Evolutionary conservation across 2,888 invertebrate species (phyloP).

Genomic region (Meandrusa payeni): DNA sequence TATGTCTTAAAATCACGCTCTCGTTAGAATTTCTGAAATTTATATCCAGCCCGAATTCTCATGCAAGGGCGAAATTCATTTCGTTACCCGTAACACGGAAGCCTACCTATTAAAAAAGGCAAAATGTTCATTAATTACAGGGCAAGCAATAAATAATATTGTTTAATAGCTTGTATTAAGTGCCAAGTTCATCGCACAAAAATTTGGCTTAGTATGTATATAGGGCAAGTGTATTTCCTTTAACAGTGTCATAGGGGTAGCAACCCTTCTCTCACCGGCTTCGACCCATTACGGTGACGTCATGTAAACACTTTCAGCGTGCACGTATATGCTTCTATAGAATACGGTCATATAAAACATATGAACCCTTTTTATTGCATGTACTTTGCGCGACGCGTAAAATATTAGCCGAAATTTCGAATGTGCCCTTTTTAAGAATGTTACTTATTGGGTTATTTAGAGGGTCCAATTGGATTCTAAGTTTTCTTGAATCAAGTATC

Average conservation of each 20-base stretch:
- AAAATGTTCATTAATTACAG: conserved; percentile 14
- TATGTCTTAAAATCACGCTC: conserved; percentile 19
- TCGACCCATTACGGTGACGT: conserved; percentile 49
- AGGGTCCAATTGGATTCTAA: conserved; percentile 1
- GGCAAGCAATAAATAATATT: conserved; percentile 7
- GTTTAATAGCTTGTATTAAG: conserved; percentile 8
- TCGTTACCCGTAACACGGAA: conserved; percentile 6
- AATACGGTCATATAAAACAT: conserved; percentile 11
- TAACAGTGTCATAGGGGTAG: conserved; percentile 26
- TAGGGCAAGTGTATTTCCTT: conserved; percentile 11
- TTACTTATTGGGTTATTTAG: neutral
- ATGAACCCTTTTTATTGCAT: conserved; percentile 24
- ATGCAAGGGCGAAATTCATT: conserved; percentile 1
- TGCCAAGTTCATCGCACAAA: conserved; percentile 5
- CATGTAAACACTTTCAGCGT: conserved; percentile 59
- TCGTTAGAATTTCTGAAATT: conserved; percentile 7
- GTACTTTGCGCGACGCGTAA: conserved; percentile 20
- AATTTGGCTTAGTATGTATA: neutral
- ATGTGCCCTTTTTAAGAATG: conserved; percentile 12
- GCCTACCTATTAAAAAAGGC: conserved; percentile 7
- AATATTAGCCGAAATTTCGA: conserved; percentile 18
- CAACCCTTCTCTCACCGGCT: conserved; percentile 33
- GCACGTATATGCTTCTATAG: conserved; percentile 25
- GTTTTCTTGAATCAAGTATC: too few species aligned
- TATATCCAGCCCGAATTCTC: conserved; percentile 7